Conservation (phyloP, 2,888 invertebrate species). For the Formica aserva region DNA sequence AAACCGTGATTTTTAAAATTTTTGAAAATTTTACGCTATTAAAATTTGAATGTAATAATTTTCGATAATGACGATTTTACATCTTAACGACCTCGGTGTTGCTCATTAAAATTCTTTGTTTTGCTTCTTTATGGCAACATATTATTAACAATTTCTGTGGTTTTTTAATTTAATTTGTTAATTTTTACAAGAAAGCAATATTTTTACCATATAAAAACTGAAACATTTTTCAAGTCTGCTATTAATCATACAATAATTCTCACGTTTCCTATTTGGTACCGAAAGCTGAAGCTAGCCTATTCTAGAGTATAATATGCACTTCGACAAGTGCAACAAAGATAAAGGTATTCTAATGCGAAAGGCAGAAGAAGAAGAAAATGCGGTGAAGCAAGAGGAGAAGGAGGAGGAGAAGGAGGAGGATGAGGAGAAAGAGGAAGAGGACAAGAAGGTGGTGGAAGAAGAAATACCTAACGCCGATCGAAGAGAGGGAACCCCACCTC, state of each 20-base stretch:
- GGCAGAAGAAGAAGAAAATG: constrained; percentile 30
- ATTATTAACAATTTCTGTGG: not conserved
- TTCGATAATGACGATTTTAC: not conserved
- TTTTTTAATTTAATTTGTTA: not conserved
- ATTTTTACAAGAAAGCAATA: not conserved
- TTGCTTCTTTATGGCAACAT: too few relatives aligned
- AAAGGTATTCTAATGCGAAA: constrained; percentile 18
- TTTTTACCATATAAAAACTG: not conserved
- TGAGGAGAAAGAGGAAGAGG: constrained; percentile 57
- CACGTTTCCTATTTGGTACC: too few relatives aligned
- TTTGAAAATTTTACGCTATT: not conserved
- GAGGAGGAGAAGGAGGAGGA: constrained; percentile 54
- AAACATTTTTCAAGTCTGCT: not conserved
- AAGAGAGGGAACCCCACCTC: constrained; percentile 80
- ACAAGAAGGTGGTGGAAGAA: constrained; percentile 59
- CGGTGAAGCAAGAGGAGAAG: constrained; percentile 56
- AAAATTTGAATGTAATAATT: not conserved
- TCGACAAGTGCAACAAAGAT: constrained; percentile 44
- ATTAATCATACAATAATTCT: constrained; percentile 3
- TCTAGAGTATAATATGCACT: not conserved
- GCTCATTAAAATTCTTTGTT: not conserved
- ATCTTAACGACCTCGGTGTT: not conserved
- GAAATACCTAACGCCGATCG: constrained; percentile 78
- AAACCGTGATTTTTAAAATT: not conserved
- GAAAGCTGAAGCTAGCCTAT: not conserved